A percentile compares a stretch with the other conserved stretches of the same genome.
Evolutionary conservation across 2,113 vertebrate species (phyloP).

Genomic region (Steatornis caripensis): DNA sequence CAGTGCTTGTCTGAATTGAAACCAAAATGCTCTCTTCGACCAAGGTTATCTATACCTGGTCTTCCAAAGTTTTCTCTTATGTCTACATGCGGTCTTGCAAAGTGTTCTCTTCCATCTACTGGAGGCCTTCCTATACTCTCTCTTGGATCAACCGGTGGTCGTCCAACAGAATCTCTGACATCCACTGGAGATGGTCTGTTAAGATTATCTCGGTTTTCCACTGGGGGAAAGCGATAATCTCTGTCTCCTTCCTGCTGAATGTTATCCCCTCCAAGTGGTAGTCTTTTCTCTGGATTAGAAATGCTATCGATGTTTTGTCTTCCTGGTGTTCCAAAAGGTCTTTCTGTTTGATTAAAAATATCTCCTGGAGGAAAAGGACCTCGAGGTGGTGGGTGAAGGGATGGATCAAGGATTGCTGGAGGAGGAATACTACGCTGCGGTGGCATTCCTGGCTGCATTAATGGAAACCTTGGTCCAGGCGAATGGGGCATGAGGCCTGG

Average conservation of each 20-base stretch:
- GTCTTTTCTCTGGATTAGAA: conserved; percentile 82
- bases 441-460: conserved; percentile 85
- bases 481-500: conserved; percentile 83
- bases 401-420: conserved; percentile 79
- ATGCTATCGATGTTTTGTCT: conserved; percentile 78
- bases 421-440: conserved; percentile 79
- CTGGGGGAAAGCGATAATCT: conserved; percentile 96
- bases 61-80: conserved; percentile 81
- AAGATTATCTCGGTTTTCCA: conserved; percentile 78
- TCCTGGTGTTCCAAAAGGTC: conserved; percentile 76
- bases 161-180: conserved; percentile 74
- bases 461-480: conserved; percentile 85
- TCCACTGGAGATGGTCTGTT: conserved; percentile 75
- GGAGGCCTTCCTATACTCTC: conserved; percentile 77
- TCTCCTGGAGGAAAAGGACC: conserved; percentile 89
- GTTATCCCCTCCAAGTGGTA: conserved; percentile 78
- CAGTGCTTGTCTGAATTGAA: conserved; percentile 92
- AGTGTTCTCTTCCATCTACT: conserved; percentile 77
- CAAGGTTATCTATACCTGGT: conserved; percentile 69
- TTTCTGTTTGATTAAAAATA: conserved; percentile 82
- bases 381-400: conserved; percentile 82
- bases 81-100: conserved; percentile 77
- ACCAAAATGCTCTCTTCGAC: conserved; percentile 84
- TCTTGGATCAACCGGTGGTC: conserved; percentile 77
- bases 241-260: conserved; percentile 90